Evolutionary conservation across 2,113 vertebrate genomes (phyloP), one percentile per base, ranked within the genome.

Genomic region (Gopherus flavomarginatus): DNA sequence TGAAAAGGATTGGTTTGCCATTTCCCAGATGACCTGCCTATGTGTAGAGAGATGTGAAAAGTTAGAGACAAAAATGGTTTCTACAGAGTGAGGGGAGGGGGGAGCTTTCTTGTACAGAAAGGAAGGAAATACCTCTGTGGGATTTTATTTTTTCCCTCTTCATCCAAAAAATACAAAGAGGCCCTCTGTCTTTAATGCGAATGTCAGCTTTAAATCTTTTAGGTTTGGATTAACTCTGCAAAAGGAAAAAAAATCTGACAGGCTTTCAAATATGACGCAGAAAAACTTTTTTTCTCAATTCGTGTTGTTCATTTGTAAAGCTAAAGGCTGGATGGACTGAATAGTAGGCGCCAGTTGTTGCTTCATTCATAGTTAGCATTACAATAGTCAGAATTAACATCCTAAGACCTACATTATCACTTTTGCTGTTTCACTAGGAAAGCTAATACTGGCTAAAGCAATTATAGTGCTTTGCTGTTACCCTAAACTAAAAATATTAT

Each of bases 381-480:
- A 99, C 99, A 99, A 99, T 99, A 92, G 97, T 97, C 94, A 97
- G 97, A 98, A 98, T 99, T 99, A 99, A 98, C 98, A 98, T 98
- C 98, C 98, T 94, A 95, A 88, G 90, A 98, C 97, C 97, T 97
- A 97, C 97, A 96, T 98, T 98, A 97, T 97, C 97, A 97, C 98
- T 98, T 93, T 89, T 92, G 96, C 96, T 98, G 97, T 98, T 98
- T 98, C 97, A 90, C 94, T 88, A 75, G 97, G 59, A 88, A 97
- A 97, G 42, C 42, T 42, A 42, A 42, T 42, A 42, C 97, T 97
- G 95, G 97, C 96, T 90, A 96, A 96, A 72, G 79, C 94, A 77
- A 96, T 92, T 87, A 91, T 86, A 79, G 91, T 87, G 96, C 93
- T 96, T 96, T 92, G 89, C 95, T 92, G 17, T 90, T 88, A 86